Conservation (phyloP, 2,888 invertebrate species). For the Cephus pulcher region DNA sequence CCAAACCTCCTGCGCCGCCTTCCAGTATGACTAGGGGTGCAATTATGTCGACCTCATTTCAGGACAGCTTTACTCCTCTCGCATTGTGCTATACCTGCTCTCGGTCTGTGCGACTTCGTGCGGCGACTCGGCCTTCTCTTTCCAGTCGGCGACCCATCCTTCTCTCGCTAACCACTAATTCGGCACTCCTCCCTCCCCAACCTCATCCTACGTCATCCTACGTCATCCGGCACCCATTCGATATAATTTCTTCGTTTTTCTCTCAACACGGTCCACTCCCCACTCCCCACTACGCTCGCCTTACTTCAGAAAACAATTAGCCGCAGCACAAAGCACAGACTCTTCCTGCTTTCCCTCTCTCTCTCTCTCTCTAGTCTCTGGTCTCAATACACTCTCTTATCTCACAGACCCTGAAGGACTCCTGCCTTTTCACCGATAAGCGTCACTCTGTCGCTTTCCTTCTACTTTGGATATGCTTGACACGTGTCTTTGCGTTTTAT, state of each 20-base stretch:
- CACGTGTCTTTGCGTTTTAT: too few relatives aligned
- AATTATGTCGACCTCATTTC: conserved; percentile 63
- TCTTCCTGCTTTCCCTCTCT: neutral
- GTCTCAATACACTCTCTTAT: too few relatives aligned
- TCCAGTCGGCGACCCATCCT: conserved; percentile 14
- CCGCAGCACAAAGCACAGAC: conserved; percentile 12
- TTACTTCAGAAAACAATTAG: conserved; percentile 32
- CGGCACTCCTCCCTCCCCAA: conserved; percentile 18
- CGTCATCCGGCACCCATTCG: neutral
- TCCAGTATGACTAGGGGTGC: conserved; percentile 56
- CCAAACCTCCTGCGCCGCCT: conserved; percentile 33
- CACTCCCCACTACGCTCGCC: conserved; percentile 13
- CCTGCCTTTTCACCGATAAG: too few relatives aligned
- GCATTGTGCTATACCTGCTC: conserved; percentile 1
- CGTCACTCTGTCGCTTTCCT: too few relatives aligned
- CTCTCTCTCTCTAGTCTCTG: neutral
- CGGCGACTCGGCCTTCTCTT: conserved; percentile 2
- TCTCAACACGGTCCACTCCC: neutral
- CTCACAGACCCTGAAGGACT: too few relatives aligned
- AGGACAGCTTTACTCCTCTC: conserved; percentile 50
- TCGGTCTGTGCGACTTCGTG: neutral
- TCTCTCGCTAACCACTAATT: conserved; percentile 21
- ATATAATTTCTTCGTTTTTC: conserved; percentile 12
- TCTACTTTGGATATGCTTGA: too few relatives aligned
- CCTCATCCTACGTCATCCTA: neutral